A percentile compares a stretch with the other conserved stretches of the same genome.
These are phyloP conservation scores for Epizoanthus stellaris DNA, from an alignment of 92 coral and sea anemone genomes.

Conservation along the genomic window DNA sequence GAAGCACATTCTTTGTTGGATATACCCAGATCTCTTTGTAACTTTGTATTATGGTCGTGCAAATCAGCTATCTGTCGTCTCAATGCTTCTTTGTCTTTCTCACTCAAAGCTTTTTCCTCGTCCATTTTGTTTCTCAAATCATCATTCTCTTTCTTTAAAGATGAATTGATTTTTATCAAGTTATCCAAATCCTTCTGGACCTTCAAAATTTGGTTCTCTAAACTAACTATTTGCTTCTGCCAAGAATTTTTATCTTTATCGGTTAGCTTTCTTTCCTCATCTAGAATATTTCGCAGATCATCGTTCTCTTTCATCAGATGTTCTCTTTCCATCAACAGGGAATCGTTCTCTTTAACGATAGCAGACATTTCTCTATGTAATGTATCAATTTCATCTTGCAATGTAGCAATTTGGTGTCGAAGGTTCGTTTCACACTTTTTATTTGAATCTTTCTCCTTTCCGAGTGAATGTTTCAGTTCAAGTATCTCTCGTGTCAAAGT, in stretches of 20 bases:
- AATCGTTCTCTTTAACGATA: not conserved
- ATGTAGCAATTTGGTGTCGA: conserved; percentile 48
- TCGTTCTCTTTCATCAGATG: conserved; percentile 2
- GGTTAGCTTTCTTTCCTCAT: not conserved
- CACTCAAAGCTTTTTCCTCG: not conserved
- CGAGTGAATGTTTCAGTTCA: conserved; percentile 55
- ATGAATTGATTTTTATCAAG: not conserved
- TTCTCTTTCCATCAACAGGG: conserved; percentile 6
- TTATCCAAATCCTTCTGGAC: not conserved
- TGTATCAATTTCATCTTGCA: conserved; percentile 56
- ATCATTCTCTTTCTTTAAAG: conserved; percentile 12
- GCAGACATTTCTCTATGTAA: conserved; percentile 3
- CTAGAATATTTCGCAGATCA: not conserved
- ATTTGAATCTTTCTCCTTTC: conserved; percentile 61
- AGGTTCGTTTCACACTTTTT: conserved; percentile 39
- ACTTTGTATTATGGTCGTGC: not conserved
- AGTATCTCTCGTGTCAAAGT: conserved; percentile 61
- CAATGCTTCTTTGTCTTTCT: not conserved
- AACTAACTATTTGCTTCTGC: not conserved
- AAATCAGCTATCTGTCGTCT: conserved; percentile 11
- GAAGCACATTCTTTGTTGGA: not conserved
- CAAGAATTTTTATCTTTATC: not conserved
- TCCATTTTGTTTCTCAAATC: not conserved
- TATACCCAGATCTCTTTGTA: conserved; percentile 6
- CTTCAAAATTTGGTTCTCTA: conserved; percentile 5